Evolutionary conservation across 2,888 invertebrate species (phyloP).

Genomic region (Melanotus villosus): DNA sequence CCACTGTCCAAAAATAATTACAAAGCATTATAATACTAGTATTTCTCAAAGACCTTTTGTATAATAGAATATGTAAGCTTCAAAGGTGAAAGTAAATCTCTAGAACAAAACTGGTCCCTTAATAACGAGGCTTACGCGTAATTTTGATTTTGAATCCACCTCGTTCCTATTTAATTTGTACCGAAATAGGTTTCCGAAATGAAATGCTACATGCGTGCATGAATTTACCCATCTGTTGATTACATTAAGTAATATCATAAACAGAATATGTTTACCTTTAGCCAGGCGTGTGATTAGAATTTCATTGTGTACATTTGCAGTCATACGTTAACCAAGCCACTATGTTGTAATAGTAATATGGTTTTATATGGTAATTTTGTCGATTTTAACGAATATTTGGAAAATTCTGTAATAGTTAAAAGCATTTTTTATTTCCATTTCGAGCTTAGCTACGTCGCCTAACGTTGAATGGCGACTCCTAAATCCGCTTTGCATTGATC

Average conservation of each 20-base stretch:
- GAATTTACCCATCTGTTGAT: slow-evolving; percentile 35
- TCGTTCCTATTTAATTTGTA: slow-evolving; percentile 6
- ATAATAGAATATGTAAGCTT: too few species aligned
- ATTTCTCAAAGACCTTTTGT: too few species aligned
- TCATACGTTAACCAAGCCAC: not conserved
- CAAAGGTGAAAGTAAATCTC: not conserved
- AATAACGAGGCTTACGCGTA: not conserved
- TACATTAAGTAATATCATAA: slow-evolving; percentile 34
- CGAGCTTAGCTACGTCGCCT: too few species aligned
- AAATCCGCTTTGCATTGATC: too few species aligned
- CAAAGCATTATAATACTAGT: too few species aligned
- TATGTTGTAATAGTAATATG: not conserved
- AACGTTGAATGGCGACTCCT: too few species aligned
- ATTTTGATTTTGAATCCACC: not conserved
- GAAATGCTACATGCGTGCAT: not conserved
- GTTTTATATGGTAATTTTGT: not conserved
- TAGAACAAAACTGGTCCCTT: not conserved
- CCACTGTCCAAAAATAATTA: too few species aligned
- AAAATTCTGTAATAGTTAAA: not conserved
- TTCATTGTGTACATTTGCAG: slow-evolving; percentile 27
- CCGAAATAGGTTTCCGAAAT: not conserved
- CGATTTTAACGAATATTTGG: not conserved
- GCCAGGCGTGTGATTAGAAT: slow-evolving; percentile 35
- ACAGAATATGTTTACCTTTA: slow-evolving; percentile 30
- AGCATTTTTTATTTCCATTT: too few species aligned